Evolutionary conservation across 2,888 invertebrate species (phyloP).

Genomic region (Protonemura montana): DNA sequence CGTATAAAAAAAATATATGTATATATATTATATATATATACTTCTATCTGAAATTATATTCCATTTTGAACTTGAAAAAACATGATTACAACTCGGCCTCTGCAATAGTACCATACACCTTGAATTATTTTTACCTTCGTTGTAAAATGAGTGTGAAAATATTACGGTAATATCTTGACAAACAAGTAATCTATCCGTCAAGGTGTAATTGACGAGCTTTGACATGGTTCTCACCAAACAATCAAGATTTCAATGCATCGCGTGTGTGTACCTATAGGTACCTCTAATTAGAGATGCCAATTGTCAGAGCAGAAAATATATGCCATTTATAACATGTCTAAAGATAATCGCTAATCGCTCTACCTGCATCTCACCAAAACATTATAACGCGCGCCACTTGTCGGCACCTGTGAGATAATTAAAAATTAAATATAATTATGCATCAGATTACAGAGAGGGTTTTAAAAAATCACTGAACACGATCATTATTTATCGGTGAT

Average conservation of each 20-base stretch:
- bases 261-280: too few species aligned
- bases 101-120: neutral
- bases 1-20: neutral
- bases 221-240: neutral
- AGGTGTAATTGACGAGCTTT: neutral
- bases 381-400: neutral
- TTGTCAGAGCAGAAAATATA: conserved; percentile 34
- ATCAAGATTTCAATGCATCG: neutral
- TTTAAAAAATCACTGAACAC: neutral
- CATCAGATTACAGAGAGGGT: neutral
- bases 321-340: conserved; percentile 13
- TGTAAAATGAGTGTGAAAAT: neutral
- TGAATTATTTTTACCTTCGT: neutral
- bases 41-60: neutral
- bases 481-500: neutral
- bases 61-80: neutral
- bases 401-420: neutral
- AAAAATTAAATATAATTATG: neutral
- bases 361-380: neutral
- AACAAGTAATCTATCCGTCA: neutral
- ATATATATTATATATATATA: too few species aligned
- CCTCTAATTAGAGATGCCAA: neutral
- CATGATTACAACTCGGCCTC: neutral
- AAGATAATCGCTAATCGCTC: neutral
- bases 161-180: neutral